Conservation (phyloP, 2,888 invertebrate species). For the Cryptocephalus primarius region DNA sequence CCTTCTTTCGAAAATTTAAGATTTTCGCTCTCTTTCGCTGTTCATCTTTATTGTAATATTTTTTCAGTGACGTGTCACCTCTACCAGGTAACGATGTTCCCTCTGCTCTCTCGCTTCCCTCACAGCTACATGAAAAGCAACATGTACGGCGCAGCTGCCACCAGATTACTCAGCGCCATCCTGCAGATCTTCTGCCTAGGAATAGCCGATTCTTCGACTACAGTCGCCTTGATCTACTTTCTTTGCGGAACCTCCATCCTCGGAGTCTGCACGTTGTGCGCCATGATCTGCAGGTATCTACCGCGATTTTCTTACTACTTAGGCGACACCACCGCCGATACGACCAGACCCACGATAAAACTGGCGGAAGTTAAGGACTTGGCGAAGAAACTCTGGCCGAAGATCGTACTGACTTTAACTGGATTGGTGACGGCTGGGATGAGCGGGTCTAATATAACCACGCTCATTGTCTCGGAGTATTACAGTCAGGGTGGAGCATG, state of each 20-base stretch:
- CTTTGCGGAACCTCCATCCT: not conserved
- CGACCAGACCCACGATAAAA: not conserved
- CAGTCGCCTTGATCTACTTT: constrained; percentile 1
- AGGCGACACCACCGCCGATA: constrained; percentile 1
- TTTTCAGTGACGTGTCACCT: constrained; percentile 1
- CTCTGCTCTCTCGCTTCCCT: not conserved
- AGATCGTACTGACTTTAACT: not conserved
- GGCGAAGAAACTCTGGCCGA: not conserved
- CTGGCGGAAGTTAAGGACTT: not conserved
- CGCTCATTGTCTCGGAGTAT: constrained; percentile 1
- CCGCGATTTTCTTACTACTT: not conserved
- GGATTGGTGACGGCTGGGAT: not conserved
- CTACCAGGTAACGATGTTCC: not conserved
- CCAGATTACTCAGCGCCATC: constrained; percentile 1
- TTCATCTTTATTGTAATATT: too few relatives aligned
- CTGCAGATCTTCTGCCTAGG: not conserved
- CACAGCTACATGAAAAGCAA: not conserved
- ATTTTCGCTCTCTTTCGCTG: too few relatives aligned
- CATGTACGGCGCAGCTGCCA: not conserved
- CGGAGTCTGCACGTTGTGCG: not conserved
- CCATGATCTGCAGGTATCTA: not conserved
- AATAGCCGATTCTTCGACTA: not conserved
- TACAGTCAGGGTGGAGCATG: not conserved
- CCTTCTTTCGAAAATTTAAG: too few relatives aligned
- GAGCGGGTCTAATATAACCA: not conserved